A percentile compares a stretch with the other conserved stretches of the same genome.
Evolutionary conservation across 2,113 vertebrate species (phyloP).

Genomic region (Balaeniceps rex): DNA sequence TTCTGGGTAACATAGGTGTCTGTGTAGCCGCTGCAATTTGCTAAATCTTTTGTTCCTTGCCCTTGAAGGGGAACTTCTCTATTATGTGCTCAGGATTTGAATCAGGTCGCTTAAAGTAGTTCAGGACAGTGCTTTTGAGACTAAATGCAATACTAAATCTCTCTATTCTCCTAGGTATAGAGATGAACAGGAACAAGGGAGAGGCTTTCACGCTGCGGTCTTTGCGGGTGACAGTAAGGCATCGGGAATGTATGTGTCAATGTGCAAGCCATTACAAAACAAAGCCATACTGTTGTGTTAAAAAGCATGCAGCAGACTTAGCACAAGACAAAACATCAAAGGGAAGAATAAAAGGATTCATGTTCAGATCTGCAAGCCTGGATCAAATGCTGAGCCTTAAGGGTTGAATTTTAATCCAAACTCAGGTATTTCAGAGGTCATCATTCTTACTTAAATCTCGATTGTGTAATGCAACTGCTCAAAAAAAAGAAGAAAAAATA

Average conservation of each 20-base stretch:
- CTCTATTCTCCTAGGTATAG: conserved; percentile 30
- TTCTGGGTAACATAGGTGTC: not conserved
- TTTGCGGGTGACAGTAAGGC: not conserved
- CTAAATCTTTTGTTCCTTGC: conserved; percentile 33
- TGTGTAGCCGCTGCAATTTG: not conserved
- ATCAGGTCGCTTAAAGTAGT: conserved; percentile 46
- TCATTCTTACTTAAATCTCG: not conserved
- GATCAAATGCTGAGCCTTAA: conserved; percentile 2
- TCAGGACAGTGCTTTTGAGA: conserved; percentile 51
- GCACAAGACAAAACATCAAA: conserved; percentile 63
- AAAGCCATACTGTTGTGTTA: conserved; percentile 5
- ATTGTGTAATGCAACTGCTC: not conserved
- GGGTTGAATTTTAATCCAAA: conserved; percentile 26
- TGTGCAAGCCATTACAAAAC: not conserved
- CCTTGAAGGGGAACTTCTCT: conserved; percentile 41
- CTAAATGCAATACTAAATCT: conserved; percentile 36
- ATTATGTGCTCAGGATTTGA: conserved; percentile 36
- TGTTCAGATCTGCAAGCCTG: conserved; percentile 1
- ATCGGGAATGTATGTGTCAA: not conserved
- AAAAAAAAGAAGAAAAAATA: not conserved
- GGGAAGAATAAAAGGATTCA: conserved; percentile 36
- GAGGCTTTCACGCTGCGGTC: not conserved
- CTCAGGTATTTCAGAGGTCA: conserved; percentile 21
- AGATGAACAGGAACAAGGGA: conserved; percentile 1
- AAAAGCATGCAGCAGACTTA: conserved; percentile 38